Percentiles rank a stretch among this genome's conserved stretches.
Evolutionary conservation across 2,888 invertebrate species (phyloP).

Genomic region (Eupithecia insigniata): DNA sequence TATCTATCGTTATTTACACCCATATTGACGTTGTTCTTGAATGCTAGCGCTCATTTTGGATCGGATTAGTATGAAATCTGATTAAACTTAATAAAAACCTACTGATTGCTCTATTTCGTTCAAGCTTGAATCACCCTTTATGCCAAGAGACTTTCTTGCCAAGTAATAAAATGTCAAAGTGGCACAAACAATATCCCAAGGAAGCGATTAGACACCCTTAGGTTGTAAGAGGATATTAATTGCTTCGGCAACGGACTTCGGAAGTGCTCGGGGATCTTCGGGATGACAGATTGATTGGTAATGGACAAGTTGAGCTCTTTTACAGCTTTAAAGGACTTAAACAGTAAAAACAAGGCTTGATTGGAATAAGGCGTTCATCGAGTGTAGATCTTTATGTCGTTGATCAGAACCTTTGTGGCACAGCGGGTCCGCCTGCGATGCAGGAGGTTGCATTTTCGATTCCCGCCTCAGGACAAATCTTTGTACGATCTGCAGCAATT

Average conservation of each 20-base stretch:
- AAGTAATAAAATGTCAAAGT: slow-evolving; percentile 11
- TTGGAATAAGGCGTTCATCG: neutral
- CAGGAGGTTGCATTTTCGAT: no score
- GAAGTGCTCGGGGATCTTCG: slow-evolving; percentile 27
- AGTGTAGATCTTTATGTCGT: neutral
- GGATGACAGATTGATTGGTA: slow-evolving; percentile 21
- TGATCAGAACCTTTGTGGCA: no score
- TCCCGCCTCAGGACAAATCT: no score
- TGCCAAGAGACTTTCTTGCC: neutral
- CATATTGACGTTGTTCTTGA: no score
- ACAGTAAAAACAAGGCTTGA: neutral
- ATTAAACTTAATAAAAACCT: neutral
- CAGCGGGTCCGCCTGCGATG: no score
- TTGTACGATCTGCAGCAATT: no score
- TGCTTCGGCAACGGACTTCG: slow-evolving; percentile 35
- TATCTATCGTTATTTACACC: no score
- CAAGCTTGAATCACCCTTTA: neutral
- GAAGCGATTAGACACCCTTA: slow-evolving; percentile 20
- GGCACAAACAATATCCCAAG: slow-evolving; percentile 17
- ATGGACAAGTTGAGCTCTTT: neutral
- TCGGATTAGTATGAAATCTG: neutral
- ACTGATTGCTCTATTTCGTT: neutral
- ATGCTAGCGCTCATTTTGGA: no score
- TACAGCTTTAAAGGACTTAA: neutral
- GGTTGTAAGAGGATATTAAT: slow-evolving; percentile 30